Base-by-base conservation (phyloP, 2,797 vertebrate species). In the Acropternis orthonyx region DNA sequence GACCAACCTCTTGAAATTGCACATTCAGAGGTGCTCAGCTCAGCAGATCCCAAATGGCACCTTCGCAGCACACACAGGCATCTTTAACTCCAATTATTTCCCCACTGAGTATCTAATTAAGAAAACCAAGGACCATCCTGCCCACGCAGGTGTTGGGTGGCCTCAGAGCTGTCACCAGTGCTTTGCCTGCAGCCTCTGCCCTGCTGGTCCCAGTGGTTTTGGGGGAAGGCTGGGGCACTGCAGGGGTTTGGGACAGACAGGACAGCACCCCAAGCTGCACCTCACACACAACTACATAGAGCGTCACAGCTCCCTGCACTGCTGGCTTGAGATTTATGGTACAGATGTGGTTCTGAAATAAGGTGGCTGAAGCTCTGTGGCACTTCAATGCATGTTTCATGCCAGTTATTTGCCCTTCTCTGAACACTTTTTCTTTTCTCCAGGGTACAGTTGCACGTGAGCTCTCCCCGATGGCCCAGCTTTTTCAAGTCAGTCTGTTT, bases 11-110 rank as follows among this genome's bases (percentile, higher is more conserved):
- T 7, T 30, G 19, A 23, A 49, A 26, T 6, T 3, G 32, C 71
- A 23, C 41, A 2, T 23, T 22, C 24, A 23, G 51, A 46, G 24
- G 3, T 69, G 71, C 83, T 73, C 62, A 63, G 54, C 69, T 18
- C 30, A n/a, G 68, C 6, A 0, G 39, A 8, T 74, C 67, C 84
- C 1, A 19, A 63, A 27, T 0, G 4, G 27, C 1, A 2, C 36
- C 56, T 54, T 20, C 0, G 0, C 23, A 3, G 78, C 0, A 4
- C 36, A 4, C 49, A 1, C 1, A 1, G 30, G 39, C n/a, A 11
- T 0, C 74, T 77, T 68, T 14, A 2, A 43, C 54, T 22, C 49
- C 2, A 3, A 22, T 19, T 39, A 36, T 46, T 84, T 46, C 59
- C 74, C 59, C 63, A n/a, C 30, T 7, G 13, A 37, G 22, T 1